A percentile compares a stretch with the other conserved stretches of the same genome.
Evolutionary conservation across 2,797 vertebrate species (phyloP).

Genomic region (Tauraco hartlaubi): DNA sequence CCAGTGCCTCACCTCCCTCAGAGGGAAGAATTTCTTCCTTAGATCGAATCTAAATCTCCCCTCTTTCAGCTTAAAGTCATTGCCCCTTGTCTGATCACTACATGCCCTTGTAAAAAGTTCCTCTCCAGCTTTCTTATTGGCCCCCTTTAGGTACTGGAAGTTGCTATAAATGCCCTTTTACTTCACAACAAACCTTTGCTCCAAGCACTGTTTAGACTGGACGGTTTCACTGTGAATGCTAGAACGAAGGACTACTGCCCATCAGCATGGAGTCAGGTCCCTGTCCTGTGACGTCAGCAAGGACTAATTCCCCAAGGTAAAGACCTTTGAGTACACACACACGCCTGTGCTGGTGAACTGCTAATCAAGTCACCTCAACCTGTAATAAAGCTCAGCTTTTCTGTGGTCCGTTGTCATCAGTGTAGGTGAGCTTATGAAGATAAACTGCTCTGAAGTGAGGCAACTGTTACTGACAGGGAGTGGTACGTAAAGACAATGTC

Average conservation of each 20-base stretch:
- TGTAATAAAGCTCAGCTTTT: not conserved
- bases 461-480: not conserved
- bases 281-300: slow-evolving; percentile 18
- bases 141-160: too few species aligned
- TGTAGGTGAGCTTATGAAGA: not conserved
- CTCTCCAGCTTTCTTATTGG: too few species aligned
- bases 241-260: not conserved
- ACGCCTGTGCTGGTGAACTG: not conserved
- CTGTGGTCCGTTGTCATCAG: accelerated
- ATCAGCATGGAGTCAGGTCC: not conserved
- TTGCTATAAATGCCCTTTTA: not conserved
- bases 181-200: not conserved
- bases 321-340: not conserved
- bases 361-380: accelerated
- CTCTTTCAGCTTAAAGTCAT: too few species aligned
- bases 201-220: not conserved
- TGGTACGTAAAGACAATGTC: not conserved
- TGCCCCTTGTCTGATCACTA: too few species aligned
- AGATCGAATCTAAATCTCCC: too few species aligned
- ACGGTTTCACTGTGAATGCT: not conserved
- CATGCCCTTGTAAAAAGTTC: too few species aligned
- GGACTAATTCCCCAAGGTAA: not conserved
- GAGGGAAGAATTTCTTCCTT: too few species aligned
- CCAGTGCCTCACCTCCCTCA: too few species aligned
- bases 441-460: not conserved